Evolutionary conservation across 2,113 vertebrate species (phyloP).

Genomic region (Cygnus buccinator): DNA sequence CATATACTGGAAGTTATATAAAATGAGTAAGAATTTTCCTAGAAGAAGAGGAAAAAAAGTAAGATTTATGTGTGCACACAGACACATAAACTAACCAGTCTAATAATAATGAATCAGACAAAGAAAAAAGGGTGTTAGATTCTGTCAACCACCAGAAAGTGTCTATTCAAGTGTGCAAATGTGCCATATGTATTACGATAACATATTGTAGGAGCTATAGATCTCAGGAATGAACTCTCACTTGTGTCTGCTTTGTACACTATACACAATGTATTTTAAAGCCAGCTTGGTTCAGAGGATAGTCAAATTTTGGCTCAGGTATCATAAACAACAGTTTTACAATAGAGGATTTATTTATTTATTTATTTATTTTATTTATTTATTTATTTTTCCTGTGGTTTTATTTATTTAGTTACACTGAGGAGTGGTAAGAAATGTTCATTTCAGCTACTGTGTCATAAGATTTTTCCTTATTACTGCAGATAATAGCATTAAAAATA

Average conservation of each 20-base stretch:
- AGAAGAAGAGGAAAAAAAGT: neutral
- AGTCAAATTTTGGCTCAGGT: neutral
- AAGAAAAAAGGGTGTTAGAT: constrained; percentile 31
- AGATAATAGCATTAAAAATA: neutral
- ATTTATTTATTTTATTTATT: neutral
- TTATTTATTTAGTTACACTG: neutral
- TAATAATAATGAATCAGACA: constrained; percentile 32
- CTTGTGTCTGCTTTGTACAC: neutral
- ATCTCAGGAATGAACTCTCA: constrained; percentile 31
- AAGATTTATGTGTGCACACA: neutral
- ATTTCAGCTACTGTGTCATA: neutral
- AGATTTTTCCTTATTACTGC: neutral
- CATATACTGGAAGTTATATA: neutral
- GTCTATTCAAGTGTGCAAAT: constrained; percentile 50
- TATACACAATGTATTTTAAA: neutral
- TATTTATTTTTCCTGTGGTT: neutral
- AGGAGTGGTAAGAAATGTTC: neutral
- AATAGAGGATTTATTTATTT: neutral
- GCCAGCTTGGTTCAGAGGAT: neutral
- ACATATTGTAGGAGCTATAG: neutral
- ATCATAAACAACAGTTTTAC: neutral
- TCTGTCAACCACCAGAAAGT: constrained; percentile 55
- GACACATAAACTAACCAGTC: neutral
- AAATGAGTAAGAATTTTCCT: neutral
- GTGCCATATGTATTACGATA: constrained; percentile 1